Evolutionary conservation across 2,888 invertebrate genomes (phyloP).

Genomic region (Sarcophaga rosellei): DNA sequence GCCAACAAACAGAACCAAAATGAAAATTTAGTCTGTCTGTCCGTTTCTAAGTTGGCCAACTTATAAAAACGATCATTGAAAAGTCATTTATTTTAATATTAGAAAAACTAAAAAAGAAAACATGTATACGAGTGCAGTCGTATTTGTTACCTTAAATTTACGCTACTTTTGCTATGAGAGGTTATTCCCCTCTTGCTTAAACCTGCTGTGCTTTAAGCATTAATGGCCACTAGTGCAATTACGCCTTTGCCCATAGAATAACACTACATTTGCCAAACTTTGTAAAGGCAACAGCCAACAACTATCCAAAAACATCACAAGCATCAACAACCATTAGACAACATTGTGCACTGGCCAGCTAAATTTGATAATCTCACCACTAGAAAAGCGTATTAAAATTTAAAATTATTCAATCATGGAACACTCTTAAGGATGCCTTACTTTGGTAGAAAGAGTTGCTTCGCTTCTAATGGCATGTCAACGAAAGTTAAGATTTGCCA

Average conservation of each 20-base stretch:
- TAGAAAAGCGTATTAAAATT: too few species aligned
- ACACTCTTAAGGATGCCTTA: too few species aligned
- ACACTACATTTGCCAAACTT: constrained; percentile 12
- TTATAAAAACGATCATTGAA: constrained; percentile 7
- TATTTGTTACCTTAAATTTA: constrained; percentile 40
- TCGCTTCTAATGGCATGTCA: too few species aligned
- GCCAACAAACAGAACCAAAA: constrained; percentile 22
- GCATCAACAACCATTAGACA: too few species aligned
- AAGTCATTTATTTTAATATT: constrained; percentile 40
- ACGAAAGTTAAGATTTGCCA: too few species aligned
- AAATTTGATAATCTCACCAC: too few species aligned
- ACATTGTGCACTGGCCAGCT: too few species aligned
- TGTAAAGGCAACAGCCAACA: constrained; percentile 9
- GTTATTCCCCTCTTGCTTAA: not conserved
- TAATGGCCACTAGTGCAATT: constrained; percentile 45
- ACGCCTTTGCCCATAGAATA: constrained; percentile 47
- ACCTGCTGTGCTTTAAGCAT: constrained; percentile 42
- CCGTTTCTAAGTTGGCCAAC: constrained; percentile 17
- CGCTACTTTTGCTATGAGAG: constrained; percentile 19
- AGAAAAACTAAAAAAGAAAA: not conserved
- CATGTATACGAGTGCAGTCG: not conserved
- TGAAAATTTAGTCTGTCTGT: constrained; percentile 2
- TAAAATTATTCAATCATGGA: too few species aligned
- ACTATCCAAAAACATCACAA: not conserved
- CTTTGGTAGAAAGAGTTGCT: too few species aligned